Evolutionary conservation across 2,888 invertebrate genomes (phyloP), one percentile per base, ranked within the genome.

Genomic region (Acanthacorydalis orientalis): DNA sequence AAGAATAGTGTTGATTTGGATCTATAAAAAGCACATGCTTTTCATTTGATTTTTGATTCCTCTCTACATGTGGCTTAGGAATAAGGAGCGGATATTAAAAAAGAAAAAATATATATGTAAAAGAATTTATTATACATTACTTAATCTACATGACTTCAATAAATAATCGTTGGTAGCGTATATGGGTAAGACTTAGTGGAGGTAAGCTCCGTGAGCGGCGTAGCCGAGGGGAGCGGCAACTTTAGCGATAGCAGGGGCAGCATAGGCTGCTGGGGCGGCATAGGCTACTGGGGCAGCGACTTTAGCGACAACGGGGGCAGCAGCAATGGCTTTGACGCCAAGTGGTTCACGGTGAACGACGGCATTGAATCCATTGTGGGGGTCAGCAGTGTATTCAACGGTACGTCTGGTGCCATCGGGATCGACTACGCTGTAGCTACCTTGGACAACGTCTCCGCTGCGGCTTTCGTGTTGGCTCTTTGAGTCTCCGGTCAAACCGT

Each of bases 341-440:
- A 65, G 53, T 1, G 78, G 76, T 47, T 74, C 74, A 57, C 74
- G 76, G 62, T 76, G 76, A 1, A 80, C 80, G 34, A 78, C 72
- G 10, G 78, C 78, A 61, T 78, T 78, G 65, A 78, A 78, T 4
- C 78, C 78, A 56, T 77, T 77, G 49, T 73, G 67, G n/a, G 77
- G 74, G 58, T 78, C 78, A 7, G 78, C 77, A 9, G 75, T 76
- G 62, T 78, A 78, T 54, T 77, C 76, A 4, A 78, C 78, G 51
- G 73, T 68, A 43, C 70, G 72, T 46, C 77, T 66, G 1, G 76
- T 72, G 53, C 79, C 79, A 56, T 79, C 79, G 1, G 78, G 75
- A 54, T 79, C 79, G 1, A 73, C 68, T 6, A 79, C 60, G 2
- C 75, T 75, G 62, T 78, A 78, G 50, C 68, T 74, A 7, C 78